Base-by-base conservation (phyloP, 2,888 invertebrate genomes). In the Drosophila algonquin region DNA sequence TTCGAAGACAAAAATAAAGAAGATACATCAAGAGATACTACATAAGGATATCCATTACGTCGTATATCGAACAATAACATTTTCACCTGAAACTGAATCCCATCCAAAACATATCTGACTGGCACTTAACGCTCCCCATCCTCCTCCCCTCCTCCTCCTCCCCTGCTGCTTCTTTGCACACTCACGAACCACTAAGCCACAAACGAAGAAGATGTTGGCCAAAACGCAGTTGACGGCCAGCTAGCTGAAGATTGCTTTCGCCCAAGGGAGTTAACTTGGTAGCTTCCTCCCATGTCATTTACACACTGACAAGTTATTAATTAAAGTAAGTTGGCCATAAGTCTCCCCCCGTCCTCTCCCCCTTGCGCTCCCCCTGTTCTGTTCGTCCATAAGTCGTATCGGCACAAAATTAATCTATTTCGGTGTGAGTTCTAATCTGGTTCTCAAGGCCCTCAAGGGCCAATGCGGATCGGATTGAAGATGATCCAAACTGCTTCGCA, bases 271-370 rank as follows among this genome's bases (percentile, higher is more conserved):
- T 75, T 72, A 82, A 82, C 73, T 87, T 82, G 83, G 81, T 44
- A 61, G 53, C 68, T 71, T 69, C 72, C 81, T 83, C 64, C 71
- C 87, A 78, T 87, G 90, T 87, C 87, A 89, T 87, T 89, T 89
- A 80, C 87, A 89, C 87, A 75, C 90, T 89, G 90, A 89, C 90
- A 87, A 87, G 90, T 87, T 87, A 87, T 87, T 87, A 87, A 87
- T 87, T 89, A 87, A 78, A 88, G 77, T 83, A 80, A 88, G 76
- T 74, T 79, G 64, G 55, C 63, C 47, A 57, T 48, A 54, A 56
- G 69, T 18, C 12, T 12, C 54, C 12, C 12, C 14, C n/a, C 45
- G 16, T 24, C 27, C 18, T n/a, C 45, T 27, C 21, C 48, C n/a
- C 35, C 35, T 21, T 21, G 21, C 32, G 46, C 47, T 30, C 45